Conservation (phyloP, 2,113 vertebrate species). For the Siniperca chuatsi region DNA sequence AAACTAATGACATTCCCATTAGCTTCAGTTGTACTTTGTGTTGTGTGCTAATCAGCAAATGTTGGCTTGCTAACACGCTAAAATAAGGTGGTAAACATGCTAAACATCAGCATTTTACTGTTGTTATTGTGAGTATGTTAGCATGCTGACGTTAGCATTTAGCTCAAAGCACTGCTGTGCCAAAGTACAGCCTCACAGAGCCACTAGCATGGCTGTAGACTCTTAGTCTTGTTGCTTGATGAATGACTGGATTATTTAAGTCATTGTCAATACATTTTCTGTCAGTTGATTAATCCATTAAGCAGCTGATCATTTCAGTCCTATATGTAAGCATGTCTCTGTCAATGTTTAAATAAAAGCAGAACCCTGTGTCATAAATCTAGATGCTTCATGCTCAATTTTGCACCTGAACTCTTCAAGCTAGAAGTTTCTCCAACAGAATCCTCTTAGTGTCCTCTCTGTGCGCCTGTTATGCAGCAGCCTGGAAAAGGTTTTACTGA, state of each 20-base stretch:
- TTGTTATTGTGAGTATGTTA: too few relatives aligned
- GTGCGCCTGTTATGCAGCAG: conserved; percentile 51
- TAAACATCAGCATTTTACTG: not conserved
- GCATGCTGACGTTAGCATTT: not conserved
- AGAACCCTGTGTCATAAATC: not conserved
- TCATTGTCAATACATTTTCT: not conserved
- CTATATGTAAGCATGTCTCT: not conserved
- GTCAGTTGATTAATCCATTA: not conserved
- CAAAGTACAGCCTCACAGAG: not conserved
- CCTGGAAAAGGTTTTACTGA: conserved; percentile 66
- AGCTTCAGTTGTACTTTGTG: not conserved
- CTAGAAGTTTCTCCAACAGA: not conserved
- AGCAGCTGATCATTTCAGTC: not conserved
- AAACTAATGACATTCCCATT: not conserved
- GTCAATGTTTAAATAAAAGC: not conserved
- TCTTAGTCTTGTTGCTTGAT: too few relatives aligned
- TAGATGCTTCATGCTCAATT: not conserved
- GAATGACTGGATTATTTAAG: not conserved
- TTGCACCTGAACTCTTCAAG: conserved; percentile 14
- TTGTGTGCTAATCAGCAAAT: not conserved
- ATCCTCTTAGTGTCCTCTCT: conserved; percentile 42
- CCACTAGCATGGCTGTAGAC: too few relatives aligned
- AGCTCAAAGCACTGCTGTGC: not conserved
- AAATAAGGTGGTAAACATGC: not conserved
- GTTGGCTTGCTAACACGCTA: not conserved